Conservation (phyloP, 2,888 invertebrate species). For the Melanophora roralis region DNA sequence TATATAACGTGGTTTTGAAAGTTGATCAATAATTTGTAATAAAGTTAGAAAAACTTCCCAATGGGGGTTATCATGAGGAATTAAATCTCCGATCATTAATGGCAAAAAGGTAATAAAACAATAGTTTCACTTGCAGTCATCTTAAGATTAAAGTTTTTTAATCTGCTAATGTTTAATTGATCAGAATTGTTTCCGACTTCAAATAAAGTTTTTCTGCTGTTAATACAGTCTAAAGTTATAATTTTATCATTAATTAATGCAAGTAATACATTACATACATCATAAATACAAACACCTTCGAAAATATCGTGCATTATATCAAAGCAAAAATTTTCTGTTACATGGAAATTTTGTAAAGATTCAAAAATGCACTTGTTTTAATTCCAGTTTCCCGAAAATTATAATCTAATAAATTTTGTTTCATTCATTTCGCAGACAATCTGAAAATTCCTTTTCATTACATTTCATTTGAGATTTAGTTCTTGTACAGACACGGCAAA, state of each 20-base stretch:
- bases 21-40: conserved; percentile 13
- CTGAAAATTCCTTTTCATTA: conserved; percentile 41
- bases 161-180: no score
- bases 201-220: conserved; percentile 52
- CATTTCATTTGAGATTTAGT: conserved; percentile 51
- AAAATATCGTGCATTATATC: conserved; percentile 37
- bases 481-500: conserved; percentile 60
- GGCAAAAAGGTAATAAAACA: conserved; percentile 34
- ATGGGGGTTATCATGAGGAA: conserved; percentile 7
- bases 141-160: no score
- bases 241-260: conserved; percentile 25
- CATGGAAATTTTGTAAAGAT: conserved; percentile 8
- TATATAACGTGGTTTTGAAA: conserved; percentile 9
- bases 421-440: conserved; percentile 55
- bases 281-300: conserved; percentile 23
- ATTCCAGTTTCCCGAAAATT: conserved; percentile 19
- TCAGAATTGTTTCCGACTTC: conserved; percentile 18
- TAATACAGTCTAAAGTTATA: conserved; percentile 35
- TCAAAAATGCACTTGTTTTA: conserved; percentile 22
- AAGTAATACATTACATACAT: conserved; percentile 24
- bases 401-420: conserved; percentile 38
- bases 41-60: conserved; percentile 7
- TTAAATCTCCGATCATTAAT: conserved; percentile 29
- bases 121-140: conserved; percentile 30
- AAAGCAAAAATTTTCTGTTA: conserved; percentile 34